Evolutionary conservation across 2,113 vertebrate genomes (phyloP).

Genomic region (Oryzias woworae): DNA sequence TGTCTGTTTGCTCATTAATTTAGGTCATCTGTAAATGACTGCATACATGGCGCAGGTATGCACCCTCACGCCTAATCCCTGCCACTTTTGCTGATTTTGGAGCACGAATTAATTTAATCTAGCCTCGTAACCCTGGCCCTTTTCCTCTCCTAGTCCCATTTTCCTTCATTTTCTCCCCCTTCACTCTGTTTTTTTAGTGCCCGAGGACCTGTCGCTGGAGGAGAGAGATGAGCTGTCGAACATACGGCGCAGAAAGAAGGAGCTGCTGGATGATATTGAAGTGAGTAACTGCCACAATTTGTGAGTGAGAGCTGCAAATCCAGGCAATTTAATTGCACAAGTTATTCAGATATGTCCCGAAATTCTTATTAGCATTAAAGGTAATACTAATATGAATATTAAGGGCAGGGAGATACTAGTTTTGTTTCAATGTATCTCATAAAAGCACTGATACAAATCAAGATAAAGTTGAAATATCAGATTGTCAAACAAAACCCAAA

Average conservation of each 20-base stretch:
- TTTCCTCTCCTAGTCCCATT: constrained; percentile 24
- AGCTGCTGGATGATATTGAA: constrained; percentile 97
- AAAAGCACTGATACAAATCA: too few relatives aligned
- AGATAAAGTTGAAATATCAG: too few relatives aligned
- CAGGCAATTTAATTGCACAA: not conserved
- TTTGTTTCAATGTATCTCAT: too few relatives aligned
- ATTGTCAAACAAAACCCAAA: too few relatives aligned
- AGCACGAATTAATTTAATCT: constrained; percentile 60
- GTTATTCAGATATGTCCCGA: not conserved
- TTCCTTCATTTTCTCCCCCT: constrained; percentile 29
- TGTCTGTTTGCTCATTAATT: constrained; percentile 33
- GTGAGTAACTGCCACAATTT: constrained; percentile 69
- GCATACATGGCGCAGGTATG: constrained; percentile 45
- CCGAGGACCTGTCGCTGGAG: constrained; percentile 90
- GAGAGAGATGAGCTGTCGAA: constrained; percentile 94
- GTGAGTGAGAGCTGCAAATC: not conserved
- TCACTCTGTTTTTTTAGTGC: constrained; percentile 78
- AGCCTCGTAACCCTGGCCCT: constrained; percentile 25
- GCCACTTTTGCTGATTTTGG: constrained; percentile 42
- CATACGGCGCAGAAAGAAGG: constrained; percentile 95
- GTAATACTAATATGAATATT: too few relatives aligned
- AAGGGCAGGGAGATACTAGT: too few relatives aligned
- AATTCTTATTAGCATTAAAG: too few relatives aligned
- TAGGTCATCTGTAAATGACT: constrained; percentile 47
- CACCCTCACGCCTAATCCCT: constrained; percentile 48